These are phyloP conservation scores for Phania funesta DNA, from an alignment of 2,888 invertebrate genomes.

Conservation along the genomic window DNA sequence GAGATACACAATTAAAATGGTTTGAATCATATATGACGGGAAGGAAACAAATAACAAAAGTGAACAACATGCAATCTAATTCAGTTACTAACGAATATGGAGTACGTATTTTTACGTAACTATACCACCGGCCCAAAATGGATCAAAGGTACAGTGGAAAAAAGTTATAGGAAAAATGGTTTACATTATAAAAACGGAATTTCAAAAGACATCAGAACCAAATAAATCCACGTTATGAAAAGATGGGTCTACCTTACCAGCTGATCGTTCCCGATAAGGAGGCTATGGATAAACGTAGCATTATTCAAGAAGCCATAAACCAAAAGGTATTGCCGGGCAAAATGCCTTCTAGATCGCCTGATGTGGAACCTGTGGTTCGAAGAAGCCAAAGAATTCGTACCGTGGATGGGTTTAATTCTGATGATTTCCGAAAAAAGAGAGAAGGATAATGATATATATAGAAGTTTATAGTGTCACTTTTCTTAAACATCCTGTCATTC, in stretches of 20 bases:
- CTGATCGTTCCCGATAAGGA: too few relatives aligned
- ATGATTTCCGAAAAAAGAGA: background rate
- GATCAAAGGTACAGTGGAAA: constrained; percentile 12
- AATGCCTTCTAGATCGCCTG: background rate
- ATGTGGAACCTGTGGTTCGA: constrained; percentile 1
- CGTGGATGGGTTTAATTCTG: background rate
- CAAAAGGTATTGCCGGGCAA: background rate
- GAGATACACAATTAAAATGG: too few relatives aligned
- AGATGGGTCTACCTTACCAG: background rate
- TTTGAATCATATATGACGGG: too few relatives aligned
- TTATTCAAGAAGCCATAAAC: background rate
- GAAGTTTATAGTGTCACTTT: too few relatives aligned
- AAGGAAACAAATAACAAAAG: too few relatives aligned
- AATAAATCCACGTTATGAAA: background rate
- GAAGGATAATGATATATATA: constrained; percentile 7
- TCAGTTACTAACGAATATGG: too few relatives aligned
- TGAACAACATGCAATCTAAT: too few relatives aligned
- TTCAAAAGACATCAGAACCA: constrained; percentile 11
- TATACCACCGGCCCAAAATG: background rate
- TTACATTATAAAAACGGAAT: background rate
- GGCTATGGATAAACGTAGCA: background rate
- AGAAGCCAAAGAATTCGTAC: constrained; percentile 6
- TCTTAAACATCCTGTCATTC: too few relatives aligned
- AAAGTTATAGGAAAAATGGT: constrained; percentile 9
- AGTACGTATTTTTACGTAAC: constrained; percentile 9